Conservation (phyloP, 2,797 vertebrate genomes). For the Gobio occitaniae region DNA sequence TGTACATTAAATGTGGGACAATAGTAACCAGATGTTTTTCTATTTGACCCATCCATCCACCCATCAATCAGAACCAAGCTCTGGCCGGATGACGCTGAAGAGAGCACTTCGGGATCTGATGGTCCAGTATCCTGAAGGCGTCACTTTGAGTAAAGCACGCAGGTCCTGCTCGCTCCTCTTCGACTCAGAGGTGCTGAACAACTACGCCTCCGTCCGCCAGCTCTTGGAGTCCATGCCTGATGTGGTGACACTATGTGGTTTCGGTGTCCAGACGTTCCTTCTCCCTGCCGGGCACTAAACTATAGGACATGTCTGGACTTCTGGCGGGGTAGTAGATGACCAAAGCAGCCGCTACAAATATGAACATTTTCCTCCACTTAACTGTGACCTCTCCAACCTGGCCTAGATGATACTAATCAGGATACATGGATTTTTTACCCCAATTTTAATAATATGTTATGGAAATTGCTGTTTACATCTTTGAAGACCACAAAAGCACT, state of each 20-base stretch:
- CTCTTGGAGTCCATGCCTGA: slow-evolving; percentile 58
- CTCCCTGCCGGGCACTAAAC: slow-evolving; percentile 5
- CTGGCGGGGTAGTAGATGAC: not conserved
- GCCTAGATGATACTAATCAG: not conserved
- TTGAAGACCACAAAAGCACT: not conserved
- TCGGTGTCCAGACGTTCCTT: slow-evolving; percentile 59
- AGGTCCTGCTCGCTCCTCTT: slow-evolving; percentile 54
- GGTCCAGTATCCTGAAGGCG: slow-evolving; percentile 32
- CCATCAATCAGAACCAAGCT: not conserved
- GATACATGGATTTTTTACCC: not conserved
- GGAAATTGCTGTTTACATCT: not conserved
- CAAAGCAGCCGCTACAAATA: not conserved
- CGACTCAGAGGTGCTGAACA: slow-evolving; percentile 40
- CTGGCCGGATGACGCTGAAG: slow-evolving; percentile 29
- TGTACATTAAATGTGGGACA: not conserved
- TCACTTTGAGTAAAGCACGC: slow-evolving; percentile 50
- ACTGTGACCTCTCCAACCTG: not conserved
- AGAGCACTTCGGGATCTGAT: slow-evolving; percentile 39
- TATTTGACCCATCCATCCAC: not conserved
- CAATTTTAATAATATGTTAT: not conserved
- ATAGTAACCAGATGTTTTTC: not conserved
- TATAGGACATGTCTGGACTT: not conserved
- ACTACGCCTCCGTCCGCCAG: slow-evolving; percentile 55
- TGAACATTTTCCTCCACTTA: not conserved
- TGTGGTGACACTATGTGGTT: slow-evolving; percentile 52